A percentile compares a stretch with the other conserved stretches of the same genome.
Evolutionary conservation across 2,888 invertebrate species (phyloP).

Genomic region (Amblyteles armatorius): DNA sequence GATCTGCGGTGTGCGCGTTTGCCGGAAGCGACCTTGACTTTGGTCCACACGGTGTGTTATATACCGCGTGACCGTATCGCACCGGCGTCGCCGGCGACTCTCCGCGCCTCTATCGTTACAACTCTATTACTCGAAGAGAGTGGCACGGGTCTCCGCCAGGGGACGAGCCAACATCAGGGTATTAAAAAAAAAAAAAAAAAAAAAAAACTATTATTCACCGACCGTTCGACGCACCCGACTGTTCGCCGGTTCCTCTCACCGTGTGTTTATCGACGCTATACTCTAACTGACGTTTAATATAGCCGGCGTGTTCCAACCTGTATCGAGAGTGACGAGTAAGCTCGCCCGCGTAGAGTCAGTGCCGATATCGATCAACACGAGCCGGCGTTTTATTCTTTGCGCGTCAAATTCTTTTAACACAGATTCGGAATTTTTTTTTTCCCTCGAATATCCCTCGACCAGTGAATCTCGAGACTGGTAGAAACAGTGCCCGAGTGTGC

Average conservation of each 20-base stretch:
- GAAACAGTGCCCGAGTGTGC: background rate
- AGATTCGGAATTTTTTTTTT: background rate
- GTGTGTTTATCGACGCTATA: background rate
- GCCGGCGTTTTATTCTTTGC: background rate
- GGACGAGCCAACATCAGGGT: no score
- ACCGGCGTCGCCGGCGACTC: conserved; percentile 20
- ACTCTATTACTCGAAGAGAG: conserved; percentile 22
- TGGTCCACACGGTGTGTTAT: conserved; percentile 43
- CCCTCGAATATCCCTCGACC: background rate
- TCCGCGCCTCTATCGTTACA: conserved; percentile 6
- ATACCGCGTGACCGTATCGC: conserved; percentile 54
- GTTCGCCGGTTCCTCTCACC: background rate
- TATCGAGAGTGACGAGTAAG: background rate
- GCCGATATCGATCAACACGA: background rate
- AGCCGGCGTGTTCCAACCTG: background rate
- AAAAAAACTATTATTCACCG: conserved; percentile 9
- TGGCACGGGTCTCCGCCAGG: no score
- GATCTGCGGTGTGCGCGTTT: background rate
- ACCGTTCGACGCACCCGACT: background rate
- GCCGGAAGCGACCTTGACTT: conserved; percentile 61
- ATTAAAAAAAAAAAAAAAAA: no score
- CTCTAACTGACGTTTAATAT: background rate
- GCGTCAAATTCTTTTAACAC: background rate
- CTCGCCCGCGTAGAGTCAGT: background rate
- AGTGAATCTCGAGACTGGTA: background rate